Conservation (phyloP, 2,888 invertebrate genomes). For the Pollenia griseotomentosa region DNA sequence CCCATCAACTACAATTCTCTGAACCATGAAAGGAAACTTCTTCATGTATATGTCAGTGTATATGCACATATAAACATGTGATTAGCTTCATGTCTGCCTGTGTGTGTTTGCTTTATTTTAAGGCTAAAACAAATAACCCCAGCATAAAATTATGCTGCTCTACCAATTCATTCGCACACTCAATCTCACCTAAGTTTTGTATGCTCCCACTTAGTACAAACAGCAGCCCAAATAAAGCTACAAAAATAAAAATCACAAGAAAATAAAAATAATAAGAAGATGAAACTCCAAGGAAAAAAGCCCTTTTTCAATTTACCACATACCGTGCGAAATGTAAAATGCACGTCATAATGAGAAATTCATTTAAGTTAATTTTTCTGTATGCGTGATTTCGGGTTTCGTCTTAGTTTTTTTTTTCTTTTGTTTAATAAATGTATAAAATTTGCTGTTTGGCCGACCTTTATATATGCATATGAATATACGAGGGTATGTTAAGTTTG, state of each 20-base stretch:
- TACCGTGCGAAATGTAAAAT: conserved; percentile 77
- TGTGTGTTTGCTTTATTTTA: conserved; percentile 16
- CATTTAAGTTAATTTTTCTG: conserved; percentile 74
- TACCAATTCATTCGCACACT: conserved; percentile 35
- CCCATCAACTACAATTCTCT: conserved; percentile 50
- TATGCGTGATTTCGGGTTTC: conserved; percentile 69
- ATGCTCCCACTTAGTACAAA: conserved; percentile 33
- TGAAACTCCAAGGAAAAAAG: conserved; percentile 48
- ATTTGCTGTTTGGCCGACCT: conserved; percentile 18
- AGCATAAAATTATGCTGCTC: conserved; percentile 43
- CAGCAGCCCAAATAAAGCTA: conserved; percentile 71
- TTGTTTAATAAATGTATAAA: neutral
- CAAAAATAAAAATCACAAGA: conserved; percentile 33
- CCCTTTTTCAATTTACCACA: conserved; percentile 78
- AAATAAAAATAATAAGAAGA: conserved; percentile 42
- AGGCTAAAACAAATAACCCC: conserved; percentile 63
- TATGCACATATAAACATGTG: neutral
- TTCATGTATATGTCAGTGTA: neutral
- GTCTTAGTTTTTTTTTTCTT: conserved; percentile 6
- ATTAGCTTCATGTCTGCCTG: neutral
- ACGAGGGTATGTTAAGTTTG: neutral
- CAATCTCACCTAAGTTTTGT: conserved; percentile 24
- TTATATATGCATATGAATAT: conserved; percentile 1
- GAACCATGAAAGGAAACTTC: conserved; percentile 48
- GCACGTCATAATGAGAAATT: conserved; percentile 78